Conservation (phyloP, 2,888 invertebrate species). For the Acanthosepion esculentum region DNA sequence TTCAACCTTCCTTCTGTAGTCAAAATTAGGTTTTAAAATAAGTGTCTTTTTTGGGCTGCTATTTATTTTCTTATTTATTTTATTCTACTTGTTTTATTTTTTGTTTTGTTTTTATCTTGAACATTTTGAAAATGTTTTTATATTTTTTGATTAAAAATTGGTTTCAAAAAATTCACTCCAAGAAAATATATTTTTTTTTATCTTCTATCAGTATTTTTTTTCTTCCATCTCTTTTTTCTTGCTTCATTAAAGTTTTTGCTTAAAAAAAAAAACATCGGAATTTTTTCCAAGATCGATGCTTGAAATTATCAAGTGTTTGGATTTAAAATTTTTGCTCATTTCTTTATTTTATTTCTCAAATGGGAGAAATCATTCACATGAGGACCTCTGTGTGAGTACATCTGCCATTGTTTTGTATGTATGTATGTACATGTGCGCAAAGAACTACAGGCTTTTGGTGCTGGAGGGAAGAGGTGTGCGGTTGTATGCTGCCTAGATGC, state of each 20-base stretch:
- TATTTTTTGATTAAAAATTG: not conserved
- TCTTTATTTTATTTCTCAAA: not conserved
- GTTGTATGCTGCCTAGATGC: too few species aligned
- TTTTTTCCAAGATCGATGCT: not conserved
- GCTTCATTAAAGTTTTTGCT: not conserved
- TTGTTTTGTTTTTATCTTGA: not conserved
- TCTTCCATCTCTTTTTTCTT: not conserved
- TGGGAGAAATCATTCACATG: not conserved
- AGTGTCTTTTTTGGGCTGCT: not conserved
- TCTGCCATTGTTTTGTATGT: too few species aligned
- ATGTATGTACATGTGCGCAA: too few species aligned
- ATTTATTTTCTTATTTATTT: not conserved
- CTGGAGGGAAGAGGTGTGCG: too few species aligned
- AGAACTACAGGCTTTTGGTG: too few species aligned
- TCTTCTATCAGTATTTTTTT: not conserved
- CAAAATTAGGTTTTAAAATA: not conserved
- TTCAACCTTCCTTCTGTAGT: not conserved
- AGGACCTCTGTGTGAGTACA: not conserved
- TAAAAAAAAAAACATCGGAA: not conserved
- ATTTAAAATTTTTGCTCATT: not conserved
- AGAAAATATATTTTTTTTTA: not conserved
- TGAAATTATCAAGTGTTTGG: not conserved
- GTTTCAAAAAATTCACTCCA: not conserved
- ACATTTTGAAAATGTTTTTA: not conserved
- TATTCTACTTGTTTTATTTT: not conserved